Evolutionary conservation across 1,140 invertebrate genomes (phyloP), one percentile per base, ranked within the genome.

Genomic region (Zophobas morio): DNA sequence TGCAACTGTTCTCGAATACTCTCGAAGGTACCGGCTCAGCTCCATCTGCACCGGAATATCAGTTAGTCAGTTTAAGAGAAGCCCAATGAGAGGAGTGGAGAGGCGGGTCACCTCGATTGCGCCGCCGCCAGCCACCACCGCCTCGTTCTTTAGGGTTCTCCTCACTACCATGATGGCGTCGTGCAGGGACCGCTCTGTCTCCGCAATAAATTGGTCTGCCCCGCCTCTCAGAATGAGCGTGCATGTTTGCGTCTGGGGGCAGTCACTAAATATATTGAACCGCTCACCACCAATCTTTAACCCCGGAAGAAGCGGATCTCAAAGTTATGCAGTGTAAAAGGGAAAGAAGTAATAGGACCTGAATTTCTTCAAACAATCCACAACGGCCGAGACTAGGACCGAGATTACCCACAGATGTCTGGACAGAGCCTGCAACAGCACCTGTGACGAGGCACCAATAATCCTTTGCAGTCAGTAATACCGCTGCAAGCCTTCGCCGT

Each of bases 151-250:
- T 80, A 99, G 95, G 72, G 98, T 97, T 76, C 98, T 89, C 20
- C 98, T 90, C 0, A 99, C 99, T 85, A 99, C 99, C 99, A 99
- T 99, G 81, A 99, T 99, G 66, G 99, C 98, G 87, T 99, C 99
- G 85, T 99, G 99, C 20, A 99, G 90, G 8, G 98, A 99, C 73
- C 99, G 90, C 87, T 99, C 98, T 0, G 98, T 99, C 89, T 99
- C 99, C 87, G 99, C 99, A 80, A 99, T 91, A 87, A 99, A 99
- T 88, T 99, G 99, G 85, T 99, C 98, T 8, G 98, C 95, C 33
- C 99, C 99, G 47, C 99, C 99, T 66, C 99, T 91, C 6, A 99
- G 88, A 40, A 99, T 94, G 57, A 99, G 88, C 0, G 99, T 99
- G 84, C 97, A 99, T 0, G 98, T 98, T 88, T 95, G 96, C 0